Conservation (phyloP, 2,888 invertebrate species). For the Pyralis farinalis region DNA sequence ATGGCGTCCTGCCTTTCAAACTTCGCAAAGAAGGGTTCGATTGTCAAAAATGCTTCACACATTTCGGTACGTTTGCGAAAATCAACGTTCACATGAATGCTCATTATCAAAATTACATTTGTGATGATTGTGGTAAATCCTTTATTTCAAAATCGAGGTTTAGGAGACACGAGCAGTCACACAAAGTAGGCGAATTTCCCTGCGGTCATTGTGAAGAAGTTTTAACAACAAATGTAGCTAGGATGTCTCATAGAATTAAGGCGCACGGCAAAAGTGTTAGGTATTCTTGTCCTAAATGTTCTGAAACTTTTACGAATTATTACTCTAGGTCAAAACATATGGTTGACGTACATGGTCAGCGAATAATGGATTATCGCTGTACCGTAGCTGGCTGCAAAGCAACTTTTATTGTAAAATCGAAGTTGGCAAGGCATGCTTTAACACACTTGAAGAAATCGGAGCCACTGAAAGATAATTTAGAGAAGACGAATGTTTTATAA, state of each 20-base stretch:
- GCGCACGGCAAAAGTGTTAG: constrained; percentile 56
- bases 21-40: constrained; percentile 43
- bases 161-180: constrained; percentile 59
- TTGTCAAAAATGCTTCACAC: constrained; percentile 55
- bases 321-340: constrained; percentile 58
- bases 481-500: too few species aligned
- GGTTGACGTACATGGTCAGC: constrained; percentile 50
- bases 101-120: constrained; percentile 66
- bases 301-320: constrained; percentile 58
- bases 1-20: constrained; percentile 67
- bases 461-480: constrained; percentile 6
- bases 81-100: constrained; percentile 68
- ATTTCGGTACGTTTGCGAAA: constrained; percentile 50
- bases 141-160: constrained; percentile 64
- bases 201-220: constrained; percentile 57
- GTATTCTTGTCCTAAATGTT: constrained; percentile 63
- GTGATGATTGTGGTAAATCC: constrained; percentile 65
- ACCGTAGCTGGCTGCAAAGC: constrained; percentile 34
- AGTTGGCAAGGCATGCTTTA: constrained; percentile 42
- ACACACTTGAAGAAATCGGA: constrained; percentile 35
- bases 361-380: constrained; percentile 45
- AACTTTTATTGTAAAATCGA: constrained; percentile 43
- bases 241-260: constrained; percentile 51
- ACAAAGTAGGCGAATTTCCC: constrained; percentile 58
- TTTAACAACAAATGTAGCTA: constrained; percentile 48